Evolutionary conservation across 2,888 invertebrate genomes (phyloP).

Genomic region (Melikaiella ostensackeni): DNA sequence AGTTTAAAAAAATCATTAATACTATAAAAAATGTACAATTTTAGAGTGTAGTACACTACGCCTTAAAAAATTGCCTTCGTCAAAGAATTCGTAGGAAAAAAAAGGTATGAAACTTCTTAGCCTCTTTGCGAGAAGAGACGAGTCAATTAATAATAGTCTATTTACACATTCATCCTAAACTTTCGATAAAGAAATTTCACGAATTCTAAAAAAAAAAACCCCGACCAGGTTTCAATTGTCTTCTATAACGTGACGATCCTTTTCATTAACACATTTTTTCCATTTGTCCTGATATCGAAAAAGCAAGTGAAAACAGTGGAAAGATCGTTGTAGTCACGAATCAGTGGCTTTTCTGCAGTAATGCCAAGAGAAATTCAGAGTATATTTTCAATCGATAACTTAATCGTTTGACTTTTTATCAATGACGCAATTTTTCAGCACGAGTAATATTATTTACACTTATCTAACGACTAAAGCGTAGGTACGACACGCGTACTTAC

Average conservation of each 20-base stretch:
- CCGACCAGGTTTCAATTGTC: not conserved
- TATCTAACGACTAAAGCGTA: conserved; percentile 17
- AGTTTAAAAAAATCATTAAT: conserved; percentile 25
- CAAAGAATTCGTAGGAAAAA: conserved; percentile 4
- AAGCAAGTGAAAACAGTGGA: not conserved
- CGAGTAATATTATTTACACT: conserved; percentile 21
- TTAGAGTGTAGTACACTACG: conserved; percentile 33
- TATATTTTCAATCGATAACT: not conserved
- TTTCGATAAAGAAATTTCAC: conserved; percentile 5
- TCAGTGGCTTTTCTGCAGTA: conserved; percentile 31
- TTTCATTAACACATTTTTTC: not conserved
- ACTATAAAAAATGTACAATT: conserved; percentile 20
- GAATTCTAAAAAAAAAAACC: not conserved
- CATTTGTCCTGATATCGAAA: not conserved
- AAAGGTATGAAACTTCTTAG: conserved; percentile 22
- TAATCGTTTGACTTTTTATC: not conserved
- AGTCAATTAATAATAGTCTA: conserved; percentile 37
- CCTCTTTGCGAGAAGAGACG: conserved; percentile 16
- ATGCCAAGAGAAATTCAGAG: not conserved
- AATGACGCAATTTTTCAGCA: not conserved
- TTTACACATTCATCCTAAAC: conserved; percentile 24
- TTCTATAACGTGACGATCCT: not conserved
- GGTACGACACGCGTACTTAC: not conserved
- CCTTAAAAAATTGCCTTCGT: not conserved
- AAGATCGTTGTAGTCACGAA: conserved; percentile 4